Evolutionary conservation across 2,888 invertebrate species (phyloP).

Genomic region (Tenthredo livida): DNA sequence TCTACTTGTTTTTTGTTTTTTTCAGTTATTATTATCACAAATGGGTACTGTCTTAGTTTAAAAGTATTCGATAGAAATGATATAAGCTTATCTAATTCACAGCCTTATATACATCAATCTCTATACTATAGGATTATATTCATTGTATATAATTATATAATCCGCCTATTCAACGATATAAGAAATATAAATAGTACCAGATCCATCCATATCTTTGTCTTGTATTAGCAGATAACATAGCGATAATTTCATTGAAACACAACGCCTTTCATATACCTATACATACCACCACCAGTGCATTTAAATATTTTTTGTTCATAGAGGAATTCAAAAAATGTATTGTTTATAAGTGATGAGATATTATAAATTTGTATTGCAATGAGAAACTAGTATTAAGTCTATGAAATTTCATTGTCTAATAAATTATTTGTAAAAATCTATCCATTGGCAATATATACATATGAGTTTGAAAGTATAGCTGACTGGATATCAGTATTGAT

Average conservation of each 20-base stretch:
- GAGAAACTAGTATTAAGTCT: background rate
- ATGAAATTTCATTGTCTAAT: background rate
- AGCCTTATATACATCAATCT: background rate
- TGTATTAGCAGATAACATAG: background rate
- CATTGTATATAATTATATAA: conserved; percentile 4
- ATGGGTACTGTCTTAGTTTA: background rate
- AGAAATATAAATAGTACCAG: background rate
- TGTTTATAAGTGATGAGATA: background rate
- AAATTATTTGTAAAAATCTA: background rate
- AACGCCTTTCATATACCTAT: background rate
- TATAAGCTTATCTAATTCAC: background rate
- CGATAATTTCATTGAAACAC: background rate
- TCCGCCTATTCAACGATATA: background rate
- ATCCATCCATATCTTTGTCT: background rate
- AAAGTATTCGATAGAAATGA: conserved; percentile 4
- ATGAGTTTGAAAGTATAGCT: background rate
- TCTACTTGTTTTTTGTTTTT: background rate
- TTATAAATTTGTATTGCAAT: background rate
- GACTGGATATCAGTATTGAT: background rate
- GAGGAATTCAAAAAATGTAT: background rate
- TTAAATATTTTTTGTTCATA: background rate
- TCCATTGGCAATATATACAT: background rate
- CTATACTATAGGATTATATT: background rate
- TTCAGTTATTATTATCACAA: conserved; percentile 2
- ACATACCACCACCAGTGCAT: conserved; percentile 7